phyloP scores from a whole-genome alignment of 2,888 invertebrate genomes.

The Maniola hyperantus region DNA sequence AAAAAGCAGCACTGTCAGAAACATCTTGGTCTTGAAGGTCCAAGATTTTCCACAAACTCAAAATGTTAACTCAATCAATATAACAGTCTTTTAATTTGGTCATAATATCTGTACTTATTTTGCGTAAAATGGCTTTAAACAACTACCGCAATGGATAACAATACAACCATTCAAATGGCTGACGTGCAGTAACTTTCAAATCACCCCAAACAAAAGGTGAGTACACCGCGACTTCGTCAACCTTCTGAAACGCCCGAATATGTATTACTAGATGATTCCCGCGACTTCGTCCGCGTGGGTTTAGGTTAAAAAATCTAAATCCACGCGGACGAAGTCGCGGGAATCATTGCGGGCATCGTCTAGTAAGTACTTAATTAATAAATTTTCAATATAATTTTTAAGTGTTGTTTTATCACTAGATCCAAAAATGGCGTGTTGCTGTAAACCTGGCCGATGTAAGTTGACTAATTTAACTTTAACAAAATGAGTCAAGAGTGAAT shows the following conservation, averaged over 20 bases:
- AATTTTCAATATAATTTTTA: background rate
- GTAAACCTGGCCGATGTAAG: conserved; percentile 59
- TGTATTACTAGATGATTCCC: no score
- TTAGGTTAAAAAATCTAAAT: no score
- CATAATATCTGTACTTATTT: conserved; percentile 29
- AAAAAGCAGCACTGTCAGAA: conserved; percentile 1
- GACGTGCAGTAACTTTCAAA: conserved; percentile 30
- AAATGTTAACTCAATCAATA: background rate
- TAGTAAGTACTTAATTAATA: no score
- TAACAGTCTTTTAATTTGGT: background rate
- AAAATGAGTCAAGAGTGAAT: no score
- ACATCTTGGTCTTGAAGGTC: background rate
- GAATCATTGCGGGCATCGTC: no score
- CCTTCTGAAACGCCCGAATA: no score
- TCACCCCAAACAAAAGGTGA: background rate
- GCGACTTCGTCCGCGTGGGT: no score
- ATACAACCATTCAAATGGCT: conserved; percentile 43
- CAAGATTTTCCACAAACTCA: background rate
- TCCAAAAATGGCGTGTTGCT: conserved; percentile 64
- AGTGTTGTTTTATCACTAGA: background rate
- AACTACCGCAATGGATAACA: conserved; percentile 7
- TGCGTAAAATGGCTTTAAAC: conserved; percentile 1
- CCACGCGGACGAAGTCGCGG: no score
- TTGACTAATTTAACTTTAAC: background rate
- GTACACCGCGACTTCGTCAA: background rate